A percentile compares a stretch with the other conserved stretches of the same genome.
phyloP scores from a whole-genome alignment of 23 tunicate genomes.

The Botrylloides violaceus region DNA sequence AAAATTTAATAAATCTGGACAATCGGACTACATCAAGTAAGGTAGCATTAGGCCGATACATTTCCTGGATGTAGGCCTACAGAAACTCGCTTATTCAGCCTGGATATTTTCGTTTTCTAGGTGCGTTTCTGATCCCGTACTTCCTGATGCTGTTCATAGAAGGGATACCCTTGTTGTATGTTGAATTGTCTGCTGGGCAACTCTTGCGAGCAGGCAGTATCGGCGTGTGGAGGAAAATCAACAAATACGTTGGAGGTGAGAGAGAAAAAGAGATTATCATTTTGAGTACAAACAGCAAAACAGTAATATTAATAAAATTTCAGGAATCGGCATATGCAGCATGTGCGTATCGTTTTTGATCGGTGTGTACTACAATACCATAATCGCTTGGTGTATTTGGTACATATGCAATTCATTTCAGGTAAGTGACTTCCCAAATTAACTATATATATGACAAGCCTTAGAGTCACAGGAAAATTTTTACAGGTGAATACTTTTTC shows the following conservation, averaged over 20 bases:
- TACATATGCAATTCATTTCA: constrained; percentile 64
- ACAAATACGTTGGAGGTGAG: constrained; percentile 52
- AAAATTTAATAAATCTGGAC: no score
- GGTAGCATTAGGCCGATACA: no score
- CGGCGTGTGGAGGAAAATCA: constrained; percentile 58
- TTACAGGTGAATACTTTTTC: constrained; percentile 19
- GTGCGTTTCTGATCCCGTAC: constrained; percentile 91
- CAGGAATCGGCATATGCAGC: constrained; percentile 85
- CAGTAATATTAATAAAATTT: neutral
- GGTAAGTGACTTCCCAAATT: neutral
- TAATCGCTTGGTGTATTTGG: constrained; percentile 85
- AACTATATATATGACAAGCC: neutral
- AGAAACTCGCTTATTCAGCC: no score
- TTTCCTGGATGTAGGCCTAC: no score
- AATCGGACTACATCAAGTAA: no score
- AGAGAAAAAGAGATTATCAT: neutral
- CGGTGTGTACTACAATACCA: constrained; percentile 86
- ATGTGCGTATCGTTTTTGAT: constrained; percentile 74
- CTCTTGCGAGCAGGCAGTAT: constrained; percentile 66
- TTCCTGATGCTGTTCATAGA: constrained; percentile 80
- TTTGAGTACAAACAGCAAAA: neutral
- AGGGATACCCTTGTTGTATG: constrained; percentile 75
- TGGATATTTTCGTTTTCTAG: constrained; percentile 42
- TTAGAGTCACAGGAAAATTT: constrained; percentile 35
- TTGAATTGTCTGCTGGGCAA: constrained; percentile 79